These are phyloP conservation scores for Microctenopoma stevenorrisi DNA, from an alignment of 2,797 vertebrate genomes.

Conservation along the genomic window DNA sequence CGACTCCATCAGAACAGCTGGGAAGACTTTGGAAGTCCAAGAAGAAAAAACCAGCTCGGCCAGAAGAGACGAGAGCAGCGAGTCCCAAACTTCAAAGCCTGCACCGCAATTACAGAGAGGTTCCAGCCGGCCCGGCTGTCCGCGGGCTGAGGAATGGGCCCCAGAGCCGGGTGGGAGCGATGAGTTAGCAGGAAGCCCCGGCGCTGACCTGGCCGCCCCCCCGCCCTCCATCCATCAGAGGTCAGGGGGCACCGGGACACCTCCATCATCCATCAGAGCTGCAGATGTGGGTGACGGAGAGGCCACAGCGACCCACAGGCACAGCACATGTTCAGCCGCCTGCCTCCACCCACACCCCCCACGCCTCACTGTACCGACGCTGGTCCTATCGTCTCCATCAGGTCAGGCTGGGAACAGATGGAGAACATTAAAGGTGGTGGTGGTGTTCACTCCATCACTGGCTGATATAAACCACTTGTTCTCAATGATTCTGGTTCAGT, in stretches of 20 bases:
- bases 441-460: too few relatives aligned
- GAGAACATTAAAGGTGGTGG: too few relatives aligned
- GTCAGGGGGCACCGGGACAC: constrained; percentile 85
- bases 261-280: constrained; percentile 83
- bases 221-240: constrained; percentile 70
- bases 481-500: too few relatives aligned
- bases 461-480: too few relatives aligned
- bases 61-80: constrained; percentile 1
- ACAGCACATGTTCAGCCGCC: constrained; percentile 4
- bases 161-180: constrained; percentile 22
- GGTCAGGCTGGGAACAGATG: too few relatives aligned
- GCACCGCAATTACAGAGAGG: constrained; percentile 25
- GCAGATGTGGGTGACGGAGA: constrained; percentile 77
- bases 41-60: not conserved
- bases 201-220: constrained; percentile 40
- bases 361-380: not conserved
- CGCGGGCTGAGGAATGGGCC: constrained; percentile 35
- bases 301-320: constrained; percentile 49
- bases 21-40: constrained; percentile 39
- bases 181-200: constrained; percentile 53
- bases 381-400: not conserved
- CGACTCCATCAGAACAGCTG: constrained; percentile 39
- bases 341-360: too few relatives aligned
- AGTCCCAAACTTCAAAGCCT: constrained; percentile 48
- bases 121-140: constrained; percentile 16